phyloP scores from a whole-genome alignment of 2,113 vertebrate species.

The Deroptyus accipitrinus region DNA sequence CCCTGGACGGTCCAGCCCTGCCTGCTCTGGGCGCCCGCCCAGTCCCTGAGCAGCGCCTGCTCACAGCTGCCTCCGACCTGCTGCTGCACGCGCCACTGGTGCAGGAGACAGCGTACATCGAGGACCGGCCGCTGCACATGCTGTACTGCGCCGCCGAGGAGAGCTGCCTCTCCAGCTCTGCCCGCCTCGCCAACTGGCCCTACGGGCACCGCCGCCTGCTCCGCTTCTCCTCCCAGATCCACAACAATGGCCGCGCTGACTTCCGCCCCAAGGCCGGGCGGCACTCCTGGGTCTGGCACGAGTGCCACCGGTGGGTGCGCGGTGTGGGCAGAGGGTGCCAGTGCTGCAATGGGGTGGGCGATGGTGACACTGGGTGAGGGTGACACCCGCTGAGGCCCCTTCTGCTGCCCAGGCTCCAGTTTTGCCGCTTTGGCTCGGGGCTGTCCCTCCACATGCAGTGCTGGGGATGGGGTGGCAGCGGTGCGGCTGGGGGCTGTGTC shows the following conservation, averaged over 20 bases:
- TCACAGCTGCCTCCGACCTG: slow-evolving; percentile 90
- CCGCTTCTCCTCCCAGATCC: slow-evolving; percentile 98
- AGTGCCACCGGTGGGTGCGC: slow-evolving; percentile 87
- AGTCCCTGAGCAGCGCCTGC: not conserved
- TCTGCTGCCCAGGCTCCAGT: not conserved
- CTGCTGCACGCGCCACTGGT: slow-evolving; percentile 89
- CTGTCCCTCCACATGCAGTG: not conserved
- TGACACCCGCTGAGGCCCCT: not conserved
- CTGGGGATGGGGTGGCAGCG: too few relatives aligned
- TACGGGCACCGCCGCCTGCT: slow-evolving; percentile 95
- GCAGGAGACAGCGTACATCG: slow-evolving; percentile 93
- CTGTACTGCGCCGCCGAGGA: slow-evolving; percentile 95
- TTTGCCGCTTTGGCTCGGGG: not conserved
- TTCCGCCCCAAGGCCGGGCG: slow-evolving; percentile 95
- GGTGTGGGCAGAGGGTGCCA: fast-evolving
- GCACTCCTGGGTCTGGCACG: slow-evolving; percentile 99
- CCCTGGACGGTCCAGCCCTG: not conserved
- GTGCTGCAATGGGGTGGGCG: not conserved
- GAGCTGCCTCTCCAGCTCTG: slow-evolving; percentile 89
- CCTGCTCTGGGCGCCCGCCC: fast-evolving
- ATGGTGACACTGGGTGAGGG: fast-evolving
- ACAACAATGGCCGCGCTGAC: slow-evolving; percentile 93
- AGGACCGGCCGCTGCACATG: slow-evolving; percentile 97
- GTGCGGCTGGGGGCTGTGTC: fast-evolving
- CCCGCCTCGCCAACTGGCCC: slow-evolving; percentile 92